These are phyloP conservation scores for Drosophila atripex DNA, from an alignment of 2,888 invertebrate species.

Conservation along the genomic window DNA sequence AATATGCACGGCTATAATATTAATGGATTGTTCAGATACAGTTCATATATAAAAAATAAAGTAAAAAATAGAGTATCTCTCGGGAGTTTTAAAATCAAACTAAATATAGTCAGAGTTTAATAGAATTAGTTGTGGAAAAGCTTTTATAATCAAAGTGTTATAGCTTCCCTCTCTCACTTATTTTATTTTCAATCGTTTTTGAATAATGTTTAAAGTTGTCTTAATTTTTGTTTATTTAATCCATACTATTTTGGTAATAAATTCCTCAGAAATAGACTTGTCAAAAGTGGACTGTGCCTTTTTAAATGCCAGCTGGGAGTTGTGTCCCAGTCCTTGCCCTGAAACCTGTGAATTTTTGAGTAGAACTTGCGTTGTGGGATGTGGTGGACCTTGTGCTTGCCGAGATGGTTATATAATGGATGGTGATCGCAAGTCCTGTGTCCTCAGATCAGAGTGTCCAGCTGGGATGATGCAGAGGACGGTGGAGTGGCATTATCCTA, in stretches of 20 bases:
- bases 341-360: slow-evolving; percentile 20
- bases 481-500: background rate
- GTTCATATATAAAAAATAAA: background rate
- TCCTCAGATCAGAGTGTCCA: slow-evolving; percentile 10
- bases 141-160: background rate
- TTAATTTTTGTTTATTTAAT: background rate
- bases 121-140: background rate
- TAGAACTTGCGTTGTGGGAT: background rate
- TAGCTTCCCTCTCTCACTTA: too few species aligned
- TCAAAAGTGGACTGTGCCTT: slow-evolving; percentile 3
- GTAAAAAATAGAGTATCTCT: background rate
- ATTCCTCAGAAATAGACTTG: background rate
- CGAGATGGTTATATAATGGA: slow-evolving; percentile 21
- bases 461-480: background rate
- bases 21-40: slow-evolving; percentile 1
- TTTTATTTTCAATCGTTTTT: background rate
- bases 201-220: background rate
- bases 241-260: background rate
- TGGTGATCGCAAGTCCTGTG: slow-evolving; percentile 9
- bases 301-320: slow-evolving; percentile 7
- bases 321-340: slow-evolving; percentile 17
- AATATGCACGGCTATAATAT: slow-evolving; percentile 24
- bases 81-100: background rate
- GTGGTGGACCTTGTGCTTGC: slow-evolving; percentile 26
- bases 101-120: background rate